A percentile compares a stretch with the other conserved stretches of the same genome.
phyloP scores from a whole-genome alignment of 2,797 vertebrate genomes.

The Phoeniculus purpureus region DNA sequence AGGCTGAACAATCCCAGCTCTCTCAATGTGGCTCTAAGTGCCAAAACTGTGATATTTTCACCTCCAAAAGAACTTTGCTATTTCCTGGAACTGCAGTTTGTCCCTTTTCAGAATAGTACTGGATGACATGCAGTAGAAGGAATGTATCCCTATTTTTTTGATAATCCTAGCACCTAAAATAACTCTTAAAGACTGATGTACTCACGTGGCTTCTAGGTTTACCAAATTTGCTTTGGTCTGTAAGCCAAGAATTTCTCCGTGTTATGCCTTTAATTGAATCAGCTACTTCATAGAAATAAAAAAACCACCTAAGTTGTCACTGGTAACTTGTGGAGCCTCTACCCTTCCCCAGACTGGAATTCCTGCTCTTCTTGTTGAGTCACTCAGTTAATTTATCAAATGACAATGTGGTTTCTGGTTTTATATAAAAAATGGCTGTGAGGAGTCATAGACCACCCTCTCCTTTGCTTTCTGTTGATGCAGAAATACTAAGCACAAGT shows the following conservation, averaged over 20 bases:
- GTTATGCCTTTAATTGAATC: background rate
- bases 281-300: background rate
- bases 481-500: background rate
- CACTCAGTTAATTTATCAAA: conserved; percentile 4
- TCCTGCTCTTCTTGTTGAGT: background rate
- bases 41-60: conserved; percentile 5
- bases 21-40: background rate
- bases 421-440: background rate
- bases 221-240: background rate
- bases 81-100: conserved; percentile 23
- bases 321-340: conserved; percentile 28
- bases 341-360: conserved; percentile 28
- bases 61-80: conserved; percentile 1
- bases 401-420: background rate
- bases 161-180: background rate
- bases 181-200: background rate
- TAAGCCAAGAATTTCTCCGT: background rate
- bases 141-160: background rate
- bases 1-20: background rate
- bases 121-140: background rate
- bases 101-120: background rate
- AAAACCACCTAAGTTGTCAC: background rate
- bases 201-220: background rate
- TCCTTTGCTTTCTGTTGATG: background rate
- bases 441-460: background rate